Evolutionary conservation across 2,888 invertebrate species (phyloP).

Genomic region (Dasysyrphus albostriatus): DNA sequence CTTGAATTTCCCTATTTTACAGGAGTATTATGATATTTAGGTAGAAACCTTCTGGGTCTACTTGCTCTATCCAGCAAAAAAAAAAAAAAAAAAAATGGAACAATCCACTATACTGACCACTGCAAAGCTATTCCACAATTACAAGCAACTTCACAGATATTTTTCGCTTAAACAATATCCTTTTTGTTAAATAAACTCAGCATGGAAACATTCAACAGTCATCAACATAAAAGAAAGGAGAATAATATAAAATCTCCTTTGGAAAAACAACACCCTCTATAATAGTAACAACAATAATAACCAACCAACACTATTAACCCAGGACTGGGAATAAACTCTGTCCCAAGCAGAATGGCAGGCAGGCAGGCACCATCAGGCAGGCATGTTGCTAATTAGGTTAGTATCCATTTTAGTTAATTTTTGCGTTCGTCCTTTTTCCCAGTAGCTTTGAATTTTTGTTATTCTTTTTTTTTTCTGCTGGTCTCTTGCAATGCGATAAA

Average conservation of each 20-base stretch:
- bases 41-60: slow-evolving; percentile 41
- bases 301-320: neutral
- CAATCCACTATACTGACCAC: slow-evolving; percentile 58
- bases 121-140: slow-evolving; percentile 53
- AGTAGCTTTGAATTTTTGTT: slow-evolving; percentile 2
- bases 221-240: slow-evolving; percentile 38
- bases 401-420: slow-evolving; percentile 68
- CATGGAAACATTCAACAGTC: slow-evolving; percentile 54
- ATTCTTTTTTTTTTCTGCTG: neutral
- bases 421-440: slow-evolving; percentile 39
- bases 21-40: neutral
- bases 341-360: slow-evolving; percentile 47
- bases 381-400: slow-evolving; percentile 70
- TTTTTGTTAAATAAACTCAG: slow-evolving; percentile 73
- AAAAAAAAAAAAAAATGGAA: slow-evolving; percentile 33
- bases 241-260: slow-evolving; percentile 6
- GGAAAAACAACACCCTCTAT: neutral
- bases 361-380: slow-evolving; percentile 7
- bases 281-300: slow-evolving; percentile 7
- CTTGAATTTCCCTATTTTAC: neutral
- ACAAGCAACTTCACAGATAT: slow-evolving; percentile 48
- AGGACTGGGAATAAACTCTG: slow-evolving; percentile 46
- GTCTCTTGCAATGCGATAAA: slow-evolving; percentile 35
- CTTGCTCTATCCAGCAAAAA: neutral
- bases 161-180: slow-evolving; percentile 61